Conservation (phyloP, 2,113 vertebrate genomes). For the Callocephalon fimbriatum region DNA sequence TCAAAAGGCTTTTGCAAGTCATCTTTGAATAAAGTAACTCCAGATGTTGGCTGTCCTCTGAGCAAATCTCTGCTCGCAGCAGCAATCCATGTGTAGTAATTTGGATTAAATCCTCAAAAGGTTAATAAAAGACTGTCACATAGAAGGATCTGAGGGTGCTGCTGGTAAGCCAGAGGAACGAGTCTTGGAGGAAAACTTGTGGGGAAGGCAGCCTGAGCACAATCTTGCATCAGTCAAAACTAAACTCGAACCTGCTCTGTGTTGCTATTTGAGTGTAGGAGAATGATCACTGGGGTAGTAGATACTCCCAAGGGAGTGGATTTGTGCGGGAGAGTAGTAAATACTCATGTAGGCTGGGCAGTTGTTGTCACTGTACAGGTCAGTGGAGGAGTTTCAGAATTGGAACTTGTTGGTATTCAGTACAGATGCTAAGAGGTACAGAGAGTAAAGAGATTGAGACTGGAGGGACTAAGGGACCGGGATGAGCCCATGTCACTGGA, state of each 20-base stretch:
- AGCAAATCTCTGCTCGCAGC: neutral
- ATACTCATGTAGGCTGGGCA: neutral
- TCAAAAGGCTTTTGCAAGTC: neutral
- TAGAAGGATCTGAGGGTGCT: neutral
- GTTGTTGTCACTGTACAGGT: neutral
- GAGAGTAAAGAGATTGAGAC: neutral
- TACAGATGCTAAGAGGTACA: neutral
- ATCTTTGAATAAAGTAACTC: neutral
- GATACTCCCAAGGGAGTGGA: neutral
- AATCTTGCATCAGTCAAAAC: neutral
- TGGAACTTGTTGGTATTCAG: neutral
- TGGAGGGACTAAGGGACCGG: neutral
- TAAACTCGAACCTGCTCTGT: neutral
- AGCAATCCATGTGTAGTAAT: neutral
- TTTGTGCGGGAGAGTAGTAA: neutral
- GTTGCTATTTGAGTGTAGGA: neutral
- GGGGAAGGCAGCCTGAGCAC: neutral
- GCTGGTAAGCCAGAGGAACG: neutral
- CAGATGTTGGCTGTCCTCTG: neutral
- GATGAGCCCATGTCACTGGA: rapidly evolving
- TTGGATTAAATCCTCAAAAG: neutral
- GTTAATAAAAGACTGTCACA: neutral
- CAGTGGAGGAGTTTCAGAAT: neutral
- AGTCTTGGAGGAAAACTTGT: too few species aligned
- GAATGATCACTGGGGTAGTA: neutral